Evolutionary conservation across 2,888 invertebrate species (phyloP), one percentile per base, ranked within the genome.

Genomic region (Thecocarcelia acutangulata): DNA sequence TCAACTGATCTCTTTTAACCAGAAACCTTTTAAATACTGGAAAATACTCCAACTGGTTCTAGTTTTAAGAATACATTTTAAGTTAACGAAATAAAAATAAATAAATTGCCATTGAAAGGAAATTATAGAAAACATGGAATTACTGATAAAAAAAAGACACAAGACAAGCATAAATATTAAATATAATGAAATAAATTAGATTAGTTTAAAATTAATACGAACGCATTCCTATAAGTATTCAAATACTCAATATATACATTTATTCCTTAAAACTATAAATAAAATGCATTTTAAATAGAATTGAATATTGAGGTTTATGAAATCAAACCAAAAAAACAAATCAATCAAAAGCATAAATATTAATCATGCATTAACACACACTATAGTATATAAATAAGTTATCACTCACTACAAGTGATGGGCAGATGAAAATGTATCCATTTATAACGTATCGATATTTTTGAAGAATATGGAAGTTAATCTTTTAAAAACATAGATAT

Each of bases 1-100:
- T 81, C 76, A 76, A 76, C 61, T 76, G 76, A 81, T 81, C 80
- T 81, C 76, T 46, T 63, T 66, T 72, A 68, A 81, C 19, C 50
- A 44, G 37, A 76, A 76, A 66, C 46, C 24, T 56, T 4, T 59
- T 61, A 21, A 72, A 64, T 52, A 46, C 8, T 40, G 50, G 42
- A 59, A 50, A 40, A 50, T 4, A 6, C 28, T 58, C 42, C 58
- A 66, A 58, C 9, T 54, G 76, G 69, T 61, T 54, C 33, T 69
- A 59, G 33, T 48, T 11, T 59, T 59, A 59, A 37, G 19, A 40
- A 44, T 24, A 56, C n/a, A 69, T 48, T 50, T 48, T 48, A 64
- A 68, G 50, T 24, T 28, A 58, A 40, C 8, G 9, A 54, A 17
- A 37, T 21, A 64, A 64, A 54, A 17, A 37, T 21, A 64, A 64